Evolutionary conservation across 2,113 vertebrate species (phyloP), one percentile per base, ranked within the genome.

Genomic region (Perognathus longimembris): DNA sequence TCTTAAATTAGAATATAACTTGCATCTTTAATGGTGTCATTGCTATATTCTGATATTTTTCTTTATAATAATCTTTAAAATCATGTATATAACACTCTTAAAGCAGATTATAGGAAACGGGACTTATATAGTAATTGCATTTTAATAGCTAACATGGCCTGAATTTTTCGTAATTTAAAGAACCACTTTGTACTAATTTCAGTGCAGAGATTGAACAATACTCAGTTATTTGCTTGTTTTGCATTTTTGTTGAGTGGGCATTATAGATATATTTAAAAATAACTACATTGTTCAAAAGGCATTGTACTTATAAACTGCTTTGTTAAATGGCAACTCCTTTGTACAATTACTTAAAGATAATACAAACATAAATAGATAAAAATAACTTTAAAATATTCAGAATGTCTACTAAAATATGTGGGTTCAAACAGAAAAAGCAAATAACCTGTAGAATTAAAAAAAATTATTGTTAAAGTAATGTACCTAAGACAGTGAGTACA

Each of bases 151-250:
- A 67, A 76, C 42, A 79, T 21, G 36, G 73, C 15, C 40, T 75
- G 81, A 86, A 73, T 89, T 63, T 93, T 67, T 92, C 69, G 82
- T 28, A 15, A 89, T 66, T 81, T 87, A 91, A 59, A 85, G 59
- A 96, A 71, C n/a, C n/a, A 85, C n/a, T 91, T 85, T 94, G 38
- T 36, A 81, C 28, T 87, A 87, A 93, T 92, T 95, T 95, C 64
- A 95, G 26, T 82, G 67, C 38, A 82, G 79, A 84, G 69, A 90
- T 32, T 66, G 78, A 95, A 88, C 79, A 34, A 86, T 87, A 94
- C 90, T 90, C 22, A 83, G 0, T 90, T 88, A 93, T 59, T 81
- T 64, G 78, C 28, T 91, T 94, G 21, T 57, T 93, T 90, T 22
- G n/a, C 75, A 84, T 82, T 91, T 93, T 85, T 71, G 94, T 93